These are phyloP conservation scores for Hyles lineata DNA, from an alignment of 2,888 invertebrate genomes.

Conservation along the genomic window DNA sequence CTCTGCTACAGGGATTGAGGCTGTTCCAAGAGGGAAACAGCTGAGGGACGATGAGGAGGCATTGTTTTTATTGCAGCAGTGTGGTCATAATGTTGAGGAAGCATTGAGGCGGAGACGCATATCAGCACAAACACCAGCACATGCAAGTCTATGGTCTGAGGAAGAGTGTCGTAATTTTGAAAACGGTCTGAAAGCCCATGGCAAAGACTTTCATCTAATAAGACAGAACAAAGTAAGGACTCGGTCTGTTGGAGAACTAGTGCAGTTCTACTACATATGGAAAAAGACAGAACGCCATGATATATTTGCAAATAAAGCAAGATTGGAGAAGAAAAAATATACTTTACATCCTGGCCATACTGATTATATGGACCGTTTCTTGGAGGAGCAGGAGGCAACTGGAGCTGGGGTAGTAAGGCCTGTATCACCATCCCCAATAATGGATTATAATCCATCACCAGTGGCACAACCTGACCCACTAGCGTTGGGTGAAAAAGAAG, in stretches of 20 bases:
- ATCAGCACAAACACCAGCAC: conserved; percentile 88
- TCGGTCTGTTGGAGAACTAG: conserved; percentile 97
- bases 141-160: conserved; percentile 96
- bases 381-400: conserved; percentile 93
- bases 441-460: conserved; percentile 76
- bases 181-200: conserved; percentile 95
- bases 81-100: conserved; percentile 97
- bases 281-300: conserved; percentile 99
- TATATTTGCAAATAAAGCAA: conserved; percentile 93
- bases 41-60: conserved; percentile 96
- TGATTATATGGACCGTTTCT: conserved; percentile 96
- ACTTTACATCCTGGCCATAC: conserved; percentile 96
- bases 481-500: conserved; percentile 79
- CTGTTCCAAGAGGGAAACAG: conserved; percentile 90
- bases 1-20: conserved; percentile 73
- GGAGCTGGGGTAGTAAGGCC: conserved; percentile 85
- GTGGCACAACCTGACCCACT: conserved; percentile 77
- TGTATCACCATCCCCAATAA: conserved; percentile 87
- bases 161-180: conserved; percentile 99
- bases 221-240: conserved; percentile 97
- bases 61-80: conserved; percentile 94
- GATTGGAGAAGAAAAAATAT: conserved; percentile 96
- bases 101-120: conserved; percentile 92
- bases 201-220: conserved; percentile 98
- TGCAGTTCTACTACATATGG: conserved; percentile 98